These are phyloP conservation scores for Andinoacara biseriatus DNA, from an alignment of 2,113 vertebrate genomes.

Conservation along the genomic window DNA sequence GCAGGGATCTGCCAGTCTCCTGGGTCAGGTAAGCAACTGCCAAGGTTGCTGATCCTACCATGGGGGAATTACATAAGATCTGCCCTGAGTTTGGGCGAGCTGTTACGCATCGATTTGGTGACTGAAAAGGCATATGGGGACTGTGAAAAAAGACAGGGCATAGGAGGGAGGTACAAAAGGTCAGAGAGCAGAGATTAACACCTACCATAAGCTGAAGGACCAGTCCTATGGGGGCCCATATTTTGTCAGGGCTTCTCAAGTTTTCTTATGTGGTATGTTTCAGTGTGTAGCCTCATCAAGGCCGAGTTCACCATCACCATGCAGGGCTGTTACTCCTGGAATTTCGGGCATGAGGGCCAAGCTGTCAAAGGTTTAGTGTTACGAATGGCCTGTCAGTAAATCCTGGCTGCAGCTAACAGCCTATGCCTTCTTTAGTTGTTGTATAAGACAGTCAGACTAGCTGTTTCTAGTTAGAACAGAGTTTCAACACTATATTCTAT, in stretches of 20 bases:
- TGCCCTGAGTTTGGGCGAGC: conserved; percentile 38
- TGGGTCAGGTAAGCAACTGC: conserved; percentile 66
- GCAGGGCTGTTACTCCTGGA: conserved; percentile 64
- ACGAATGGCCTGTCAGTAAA: conserved; percentile 60
- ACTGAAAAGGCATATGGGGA: conserved; percentile 45
- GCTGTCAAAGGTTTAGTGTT: conserved; percentile 68
- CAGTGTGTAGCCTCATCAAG: conserved; percentile 56
- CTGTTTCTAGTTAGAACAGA: conserved; percentile 6
- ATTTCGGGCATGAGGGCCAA: conserved; percentile 68
- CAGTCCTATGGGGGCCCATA: conserved; percentile 33
- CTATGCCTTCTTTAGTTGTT: conserved; percentile 37
- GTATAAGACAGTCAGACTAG: not conserved
- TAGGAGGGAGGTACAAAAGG: conserved; percentile 24
- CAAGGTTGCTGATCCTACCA: conserved; percentile 63
- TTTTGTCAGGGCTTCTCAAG: conserved; percentile 59
- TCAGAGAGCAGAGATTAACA: conserved; percentile 54
- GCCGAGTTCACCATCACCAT: conserved; percentile 65
- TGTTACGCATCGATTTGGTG: conserved; percentile 35
- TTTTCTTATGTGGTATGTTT: conserved; percentile 54
- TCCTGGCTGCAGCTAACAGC: conserved; percentile 25
- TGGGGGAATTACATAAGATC: conserved; percentile 71
- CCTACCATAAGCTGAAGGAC: conserved; percentile 20
- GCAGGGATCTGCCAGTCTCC: conserved; percentile 42
- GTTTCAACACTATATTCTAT: not conserved
- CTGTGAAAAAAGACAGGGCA: not conserved